Evolutionary conservation across 2,888 invertebrate genomes (phyloP), one percentile per base, ranked within the genome.

Genomic region (Anodontia alba): DNA sequence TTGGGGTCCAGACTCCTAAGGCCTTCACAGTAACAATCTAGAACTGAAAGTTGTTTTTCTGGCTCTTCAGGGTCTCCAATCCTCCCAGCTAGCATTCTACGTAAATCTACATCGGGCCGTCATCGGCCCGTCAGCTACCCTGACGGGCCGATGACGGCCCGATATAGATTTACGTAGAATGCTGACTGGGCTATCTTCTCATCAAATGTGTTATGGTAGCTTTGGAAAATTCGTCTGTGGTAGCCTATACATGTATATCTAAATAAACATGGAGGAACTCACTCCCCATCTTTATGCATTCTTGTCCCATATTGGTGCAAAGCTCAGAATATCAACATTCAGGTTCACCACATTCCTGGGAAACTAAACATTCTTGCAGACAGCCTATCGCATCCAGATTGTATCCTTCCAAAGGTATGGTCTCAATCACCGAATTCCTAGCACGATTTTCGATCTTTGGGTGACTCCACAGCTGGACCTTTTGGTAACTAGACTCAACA

Each of bases 231-330:
- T 3, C 20, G 5, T 49, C 49, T 10, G 67, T 66, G 15, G 71
- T 80, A 1, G 10, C 71, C 1, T 80, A n/a, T n/a, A n/a, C n/a
- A n/a, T n/a, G n/a, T n/a, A n/a, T n/a, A 76, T n/a, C 49, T 80
- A 3, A 38, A 62, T 42, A 76, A 38, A 26, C 66, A 75, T n/a
- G 76, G 67, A n/a, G 80, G 72, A 23, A 80, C 72, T 17, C 70
- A 76, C 29, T 76, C 75, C 12, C 51, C 54, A 12, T 49, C 75
- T 0, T 67, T 76, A 29, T 76, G 62, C 67, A 42, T 36, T 5
- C 15, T 46, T 20, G 29, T 49, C 12, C 70, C 75, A 10, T 31
- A 38, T 2, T 62, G 75, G 23, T 76, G 75, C 17, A 23, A 71
- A 46, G 26, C 17, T 1, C 15, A 36, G 26, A 0, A 20, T n/a